Evolutionary conservation across 2,797 vertebrate genomes (phyloP).

Genomic region (Staurois parvus): DNA sequence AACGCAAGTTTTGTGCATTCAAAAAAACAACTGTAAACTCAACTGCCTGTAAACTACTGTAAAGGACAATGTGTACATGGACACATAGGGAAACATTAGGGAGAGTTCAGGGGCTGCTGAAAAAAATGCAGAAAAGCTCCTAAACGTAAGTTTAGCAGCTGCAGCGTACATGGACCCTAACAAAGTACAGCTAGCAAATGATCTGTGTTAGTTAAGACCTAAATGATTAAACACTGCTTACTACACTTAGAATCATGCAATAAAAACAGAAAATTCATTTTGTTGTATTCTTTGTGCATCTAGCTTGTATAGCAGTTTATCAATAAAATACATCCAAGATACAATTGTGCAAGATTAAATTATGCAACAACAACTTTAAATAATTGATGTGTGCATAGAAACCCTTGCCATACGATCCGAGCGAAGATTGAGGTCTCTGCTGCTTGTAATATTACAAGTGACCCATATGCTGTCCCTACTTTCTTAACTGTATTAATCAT

Average conservation of each 20-base stretch:
- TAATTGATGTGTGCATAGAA: conserved; percentile 30
- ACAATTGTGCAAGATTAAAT: conserved; percentile 9
- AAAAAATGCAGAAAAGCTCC: too few species aligned
- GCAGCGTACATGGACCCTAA: too few species aligned
- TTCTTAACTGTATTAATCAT: neutral
- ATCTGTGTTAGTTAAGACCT: neutral
- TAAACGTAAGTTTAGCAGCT: too few species aligned
- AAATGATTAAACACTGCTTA: neutral
- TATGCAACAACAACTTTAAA: conserved; percentile 22
- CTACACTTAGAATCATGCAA: neutral
- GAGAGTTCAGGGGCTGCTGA: too few species aligned
- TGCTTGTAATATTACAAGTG: neutral
- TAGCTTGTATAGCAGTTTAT: neutral
- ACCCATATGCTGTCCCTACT: neutral
- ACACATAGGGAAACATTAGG: too few species aligned
- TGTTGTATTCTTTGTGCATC: neutral
- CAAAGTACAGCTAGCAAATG: neutral
- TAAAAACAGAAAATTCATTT: neutral
- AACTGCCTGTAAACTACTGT: too few species aligned
- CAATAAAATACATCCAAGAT: neutral
- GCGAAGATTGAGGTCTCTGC: neutral
- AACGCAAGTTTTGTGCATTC: too few species aligned
- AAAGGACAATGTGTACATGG: too few species aligned
- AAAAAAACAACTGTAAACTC: too few species aligned
- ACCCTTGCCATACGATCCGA: conserved; percentile 30